phyloP scores from a whole-genome alignment of 2,888 invertebrate genomes.

The Osedax fenrisi region DNA sequence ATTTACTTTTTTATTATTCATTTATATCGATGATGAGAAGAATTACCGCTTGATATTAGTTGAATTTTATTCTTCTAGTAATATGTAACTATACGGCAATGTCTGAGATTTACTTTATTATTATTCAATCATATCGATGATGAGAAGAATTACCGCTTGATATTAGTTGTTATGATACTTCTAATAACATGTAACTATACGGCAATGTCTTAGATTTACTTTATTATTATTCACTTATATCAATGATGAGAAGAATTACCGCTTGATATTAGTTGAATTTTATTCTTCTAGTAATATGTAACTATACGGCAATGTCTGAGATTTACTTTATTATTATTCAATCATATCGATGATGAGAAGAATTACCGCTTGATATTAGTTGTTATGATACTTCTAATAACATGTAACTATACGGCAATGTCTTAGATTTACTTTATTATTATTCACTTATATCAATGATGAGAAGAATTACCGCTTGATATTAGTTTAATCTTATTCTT shows the following conservation, averaged over 20 bases:
- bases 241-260: neutral
- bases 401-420: neutral
- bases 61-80: neutral
- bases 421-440: neutral
- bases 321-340: neutral
- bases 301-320: neutral
- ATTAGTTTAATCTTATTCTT: neutral
- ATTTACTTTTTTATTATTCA: neutral
- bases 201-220: neutral
- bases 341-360: neutral
- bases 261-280: neutral
- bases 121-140: neutral
- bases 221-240: neutral
- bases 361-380: neutral
- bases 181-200: neutral
- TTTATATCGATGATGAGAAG: neutral
- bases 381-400: neutral
- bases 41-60: neutral
- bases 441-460: neutral
- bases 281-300: neutral
- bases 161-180: neutral
- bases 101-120: neutral
- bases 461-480: neutral
- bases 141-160: neutral
- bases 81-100: neutral